Base-by-base conservation (phyloP, 2,113 vertebrate genomes). In the Oophaga pumilio region DNA sequence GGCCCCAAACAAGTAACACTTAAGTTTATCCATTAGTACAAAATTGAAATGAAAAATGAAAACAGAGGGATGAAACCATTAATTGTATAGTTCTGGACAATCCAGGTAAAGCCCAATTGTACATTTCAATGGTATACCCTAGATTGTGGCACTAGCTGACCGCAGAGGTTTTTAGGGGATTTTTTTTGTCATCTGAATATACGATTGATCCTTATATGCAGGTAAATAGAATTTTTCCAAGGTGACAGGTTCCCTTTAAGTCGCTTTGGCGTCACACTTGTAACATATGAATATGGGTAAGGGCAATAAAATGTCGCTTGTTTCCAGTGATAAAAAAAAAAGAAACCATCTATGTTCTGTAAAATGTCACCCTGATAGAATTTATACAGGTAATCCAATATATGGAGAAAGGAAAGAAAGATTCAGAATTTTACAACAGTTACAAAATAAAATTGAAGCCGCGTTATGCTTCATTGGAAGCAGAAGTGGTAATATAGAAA, bases 301-400 rank as follows among this genome's bases (percentile, higher is more conserved):
- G 68, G 28, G 7, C 26, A 33, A 6, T 69, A 28, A 59, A 17
- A 8, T 59, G 24, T 15, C 10, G 10, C 0, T 56, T 56, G 24
- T 28, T 79, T 79, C 26, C 14, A 18, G 15, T 28, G 22, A 80
- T 60, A 60, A 80, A 80, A 17, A 60, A 1, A 60, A 60, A 60
- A 15, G 20, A 79, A 73, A 8, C 78, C 56, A 12, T 62, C 56
- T 33, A 20, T 15, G 5, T 33, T 43, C 28, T 33, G 28, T 59
- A 20, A 80, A 79, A 60, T 80, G 77, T 80, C 78, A 80, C 78
- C 20, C 14, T 57, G 56, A 80, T 79, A 15, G 53, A 80, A 80
- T 80, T 80, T 60, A 33, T 59, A 80, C 59, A 80, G 14, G 24
- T 80, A 80, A 60, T 60, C 57, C 26, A 53, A 60, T 80, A 5